Evolutionary conservation across 2,888 invertebrate genomes (phyloP), one percentile per base, ranked within the genome.

Genomic region (Rapana venosa): DNA sequence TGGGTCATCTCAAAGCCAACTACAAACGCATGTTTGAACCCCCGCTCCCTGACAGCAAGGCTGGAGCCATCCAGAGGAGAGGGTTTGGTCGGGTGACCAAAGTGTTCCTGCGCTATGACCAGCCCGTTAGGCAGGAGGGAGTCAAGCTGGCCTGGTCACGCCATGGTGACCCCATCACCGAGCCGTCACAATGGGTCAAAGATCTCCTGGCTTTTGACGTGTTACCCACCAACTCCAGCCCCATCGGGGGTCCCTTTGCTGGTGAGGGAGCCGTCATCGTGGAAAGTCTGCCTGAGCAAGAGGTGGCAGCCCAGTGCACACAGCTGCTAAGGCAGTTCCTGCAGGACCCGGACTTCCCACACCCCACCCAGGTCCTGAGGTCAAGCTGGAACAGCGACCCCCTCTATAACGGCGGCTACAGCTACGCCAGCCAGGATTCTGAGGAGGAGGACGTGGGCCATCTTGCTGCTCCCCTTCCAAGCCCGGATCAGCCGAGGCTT

Each of bases 81-180:
- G 98, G 98, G 6, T 98, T 97, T 94, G 98, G 98, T 5, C 97
- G 97, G 90, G 97, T 98, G 11, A 97, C 98, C 93, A 98, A 98
- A 96, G 97, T 98, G 90, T 98, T 97, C 95, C 96, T 98, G 30
- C 97, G 98, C 95, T 98, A 98, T 94, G 97, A 97, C 8, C 97
- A 97, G 92, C 97, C 98, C 0, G 98, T 98, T 93, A 97, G 97
- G 97, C 97, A 97, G 11, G 95, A 91, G 22, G 96, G 96, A 0
- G 90, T 95, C 47, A 92, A 92, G 58, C 92, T 95, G 77, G 93
- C 92, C 5, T 95, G 95, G 95, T 85, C 90, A 61, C 87, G 79
- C 15, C 90, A 93, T 13, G 87, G 90, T 1, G 32, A 70, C 20
- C 36, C 89, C 13, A 35, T 86, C 26, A 81, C 81, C 15, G 83